A percentile compares a stretch with the other conserved stretches of the same genome.
These are phyloP conservation scores for Schizaphis graminum DNA, from an alignment of 2,888 invertebrate species.

Conservation along the genomic window DNA sequence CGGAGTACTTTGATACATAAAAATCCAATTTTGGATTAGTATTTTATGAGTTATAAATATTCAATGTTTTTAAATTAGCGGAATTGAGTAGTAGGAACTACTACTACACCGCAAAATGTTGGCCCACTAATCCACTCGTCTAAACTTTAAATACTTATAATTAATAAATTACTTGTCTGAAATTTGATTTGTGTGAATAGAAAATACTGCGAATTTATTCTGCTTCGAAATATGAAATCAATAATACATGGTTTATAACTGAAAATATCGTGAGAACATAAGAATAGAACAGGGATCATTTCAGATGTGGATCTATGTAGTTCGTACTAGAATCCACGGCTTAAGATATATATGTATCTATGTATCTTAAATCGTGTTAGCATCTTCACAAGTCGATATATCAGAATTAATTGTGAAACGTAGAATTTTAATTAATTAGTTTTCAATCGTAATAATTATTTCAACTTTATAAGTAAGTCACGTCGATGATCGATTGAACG, in stretches of 20 bases:
- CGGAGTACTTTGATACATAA: not conserved
- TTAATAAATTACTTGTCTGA: not conserved
- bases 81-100: not conserved
- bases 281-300: too few species aligned
- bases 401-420: not conserved
- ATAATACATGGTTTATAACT: not conserved
- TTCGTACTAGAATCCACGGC: too few species aligned
- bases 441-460: not conserved
- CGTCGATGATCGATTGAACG: not conserved
- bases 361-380: too few species aligned
- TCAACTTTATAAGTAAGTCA: not conserved
- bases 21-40: not conserved
- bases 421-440: not conserved
- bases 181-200: not conserved
- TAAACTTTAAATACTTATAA: not conserved
- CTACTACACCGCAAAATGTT: not conserved
- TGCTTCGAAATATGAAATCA: not conserved
- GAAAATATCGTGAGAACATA: not conserved
- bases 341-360: too few species aligned
- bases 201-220: not conserved
- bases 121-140: not conserved
- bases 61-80: too few species aligned
- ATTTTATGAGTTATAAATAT: not conserved
- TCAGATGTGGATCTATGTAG: too few species aligned
- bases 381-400: not conserved